Conservation (phyloP, 2,797 vertebrate species). For the Steatocranus sp. region DNA sequence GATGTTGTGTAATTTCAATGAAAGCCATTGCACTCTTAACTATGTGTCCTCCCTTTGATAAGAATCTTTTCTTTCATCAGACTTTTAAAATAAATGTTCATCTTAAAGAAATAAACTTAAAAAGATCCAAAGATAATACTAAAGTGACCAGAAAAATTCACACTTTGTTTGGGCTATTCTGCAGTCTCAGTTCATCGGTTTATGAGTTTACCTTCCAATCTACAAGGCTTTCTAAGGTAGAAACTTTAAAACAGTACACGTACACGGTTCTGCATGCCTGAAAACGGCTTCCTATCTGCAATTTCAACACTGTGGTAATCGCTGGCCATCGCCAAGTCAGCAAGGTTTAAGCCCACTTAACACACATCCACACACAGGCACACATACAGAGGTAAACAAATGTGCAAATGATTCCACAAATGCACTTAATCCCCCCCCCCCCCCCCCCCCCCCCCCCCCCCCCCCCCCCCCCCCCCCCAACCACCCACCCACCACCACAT, state of each 20-base stretch:
- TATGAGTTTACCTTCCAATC: neutral
- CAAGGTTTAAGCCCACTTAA: neutral
- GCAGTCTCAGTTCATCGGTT: neutral
- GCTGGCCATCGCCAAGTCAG: neutral
- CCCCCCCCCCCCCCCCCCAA: neutral
- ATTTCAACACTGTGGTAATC: neutral
- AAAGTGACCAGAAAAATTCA: neutral
- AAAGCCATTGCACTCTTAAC: neutral
- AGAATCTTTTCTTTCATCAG: neutral
- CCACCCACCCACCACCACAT: neutral
- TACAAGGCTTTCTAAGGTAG: neutral
- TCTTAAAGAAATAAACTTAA: neutral
- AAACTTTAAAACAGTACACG: neutral
- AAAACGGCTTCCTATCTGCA: neutral
- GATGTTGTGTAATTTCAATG: neutral
- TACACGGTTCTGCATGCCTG: neutral
- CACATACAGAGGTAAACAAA: slow-evolving; percentile 15
- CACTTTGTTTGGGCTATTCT: neutral
- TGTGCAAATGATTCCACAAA: slow-evolving; percentile 24
- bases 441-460: neutral
- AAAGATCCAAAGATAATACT: neutral
- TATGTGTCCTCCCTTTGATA: neutral
- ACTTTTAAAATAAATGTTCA: neutral
- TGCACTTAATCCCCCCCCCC: neutral
- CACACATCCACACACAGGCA: neutral